Evolutionary conservation across 2,888 invertebrate species (phyloP), one percentile per base, ranked within the genome.

Genomic region (Augochlorella aurata): DNA sequence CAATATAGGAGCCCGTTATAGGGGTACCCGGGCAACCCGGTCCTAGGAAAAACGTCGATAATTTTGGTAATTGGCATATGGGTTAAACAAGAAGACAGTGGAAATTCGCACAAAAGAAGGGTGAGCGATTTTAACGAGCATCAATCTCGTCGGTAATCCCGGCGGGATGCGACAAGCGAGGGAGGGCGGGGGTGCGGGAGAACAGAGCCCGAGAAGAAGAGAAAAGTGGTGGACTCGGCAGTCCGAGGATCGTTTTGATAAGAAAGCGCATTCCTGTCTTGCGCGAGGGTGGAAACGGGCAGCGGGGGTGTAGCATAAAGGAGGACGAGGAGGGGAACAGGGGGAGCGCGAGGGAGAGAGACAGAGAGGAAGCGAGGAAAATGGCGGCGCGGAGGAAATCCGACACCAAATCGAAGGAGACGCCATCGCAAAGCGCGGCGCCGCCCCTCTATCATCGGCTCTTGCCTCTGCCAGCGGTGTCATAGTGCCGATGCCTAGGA

Each of bases 391-490:
- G 87, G 89, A 89, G 89, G 93, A 89, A 91, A 93, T 90, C 87
- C 89, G 93, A 93, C 93, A 92, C 93, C 92, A 90, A 92, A 93
- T 93, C 93, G 93, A 93, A 93, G 93, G 91, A 93, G 93, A 93
- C 93, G 93, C 93, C 93, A 93, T 93, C 91, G 92, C 93, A 90
- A 92, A 90, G 88, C 90, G 89, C 91, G 91, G 90, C 91, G 90
- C 90, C 92, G 93, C 93, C 92, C 92, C 93, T 91, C 90, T 91
- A 90, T 91, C 91, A 91, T 90, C 87, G 86, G 82, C 81, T 88
- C 85, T 89, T 87, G 85, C 78, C 83, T 81, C 79, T 61, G 75
- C 68, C 79, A 71, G 74, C 81, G 74, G 76, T 81, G 81, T 86
- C 80, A 82, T 83, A 81, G 83, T 79, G 68, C 50, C 65, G 65